A percentile compares a stretch with the other conserved stretches of the same genome.
phyloP scores from a whole-genome alignment of 35 echinoderm and acorn worm genomes.

The Diadema setosum region DNA sequence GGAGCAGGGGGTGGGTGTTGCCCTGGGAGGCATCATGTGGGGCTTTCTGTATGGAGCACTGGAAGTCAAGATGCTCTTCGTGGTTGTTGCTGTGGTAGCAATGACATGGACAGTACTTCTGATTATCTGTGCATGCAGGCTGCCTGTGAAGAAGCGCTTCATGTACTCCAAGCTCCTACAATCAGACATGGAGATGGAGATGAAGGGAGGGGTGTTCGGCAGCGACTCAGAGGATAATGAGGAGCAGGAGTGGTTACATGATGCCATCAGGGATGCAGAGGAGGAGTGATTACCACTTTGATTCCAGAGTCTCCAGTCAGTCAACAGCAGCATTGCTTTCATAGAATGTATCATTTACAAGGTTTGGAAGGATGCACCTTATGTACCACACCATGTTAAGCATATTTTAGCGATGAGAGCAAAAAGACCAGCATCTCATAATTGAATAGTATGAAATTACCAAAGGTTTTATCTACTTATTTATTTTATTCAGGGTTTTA shows the following conservation, averaged over 20 bases:
- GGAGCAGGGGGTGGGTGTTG: conserved; percentile 46
- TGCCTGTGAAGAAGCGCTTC: conserved; percentile 52
- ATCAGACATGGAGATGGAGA: conserved; percentile 19
- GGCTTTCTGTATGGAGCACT: conserved; percentile 46
- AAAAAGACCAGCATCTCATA: no score
- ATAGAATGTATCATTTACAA: no score
- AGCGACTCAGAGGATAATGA: conserved; percentile 8
- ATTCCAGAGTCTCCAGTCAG: no score
- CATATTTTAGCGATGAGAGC: no score
- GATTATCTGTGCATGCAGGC: conserved; percentile 18
- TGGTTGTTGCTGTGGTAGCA: conserved; percentile 1
- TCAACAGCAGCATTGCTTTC: no score
- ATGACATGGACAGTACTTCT: conserved; percentile 51
- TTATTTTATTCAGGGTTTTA: no score
- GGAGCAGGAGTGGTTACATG: neutral
- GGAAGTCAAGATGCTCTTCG: conserved; percentile 25
- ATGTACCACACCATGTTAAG: no score
- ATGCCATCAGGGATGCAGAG: neutral
- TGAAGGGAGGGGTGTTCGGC: neutral
- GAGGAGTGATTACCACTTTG: no score
- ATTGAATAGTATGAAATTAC: no score
- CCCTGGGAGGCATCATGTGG: conserved; percentile 25
- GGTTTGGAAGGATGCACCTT: no score
- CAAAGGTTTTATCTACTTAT: no score
- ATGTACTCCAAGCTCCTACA: conserved; percentile 70